These are phyloP conservation scores for Elysia crispata DNA, from an alignment of 2,888 invertebrate genomes.

Conservation along the genomic window DNA sequence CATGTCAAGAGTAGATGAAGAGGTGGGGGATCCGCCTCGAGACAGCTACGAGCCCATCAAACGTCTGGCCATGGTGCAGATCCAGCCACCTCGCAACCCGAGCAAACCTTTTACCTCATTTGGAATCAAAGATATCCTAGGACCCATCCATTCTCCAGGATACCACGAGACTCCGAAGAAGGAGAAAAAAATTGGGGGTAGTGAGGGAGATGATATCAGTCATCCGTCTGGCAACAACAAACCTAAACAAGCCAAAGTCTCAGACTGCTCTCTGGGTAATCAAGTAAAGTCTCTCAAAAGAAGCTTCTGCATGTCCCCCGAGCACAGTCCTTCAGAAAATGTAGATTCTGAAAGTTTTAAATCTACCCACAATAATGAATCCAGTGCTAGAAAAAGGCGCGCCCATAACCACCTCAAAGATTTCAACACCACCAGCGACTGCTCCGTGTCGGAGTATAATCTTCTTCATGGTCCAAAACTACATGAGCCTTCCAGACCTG, in stretches of 20 bases:
- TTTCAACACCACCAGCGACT: not conserved
- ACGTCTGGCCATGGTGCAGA: constrained; percentile 67
- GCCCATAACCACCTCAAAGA: not conserved
- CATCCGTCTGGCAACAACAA: not conserved
- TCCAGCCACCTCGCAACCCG: constrained; percentile 67
- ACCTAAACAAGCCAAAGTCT: not conserved
- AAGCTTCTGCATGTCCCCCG: constrained; percentile 10
- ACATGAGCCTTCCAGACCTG: not conserved
- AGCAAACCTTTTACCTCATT: constrained; percentile 72
- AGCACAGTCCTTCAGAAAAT: not conserved
- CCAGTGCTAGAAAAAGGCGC: not conserved
- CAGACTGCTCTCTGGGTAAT: not conserved
- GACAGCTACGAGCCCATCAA: constrained; percentile 68
- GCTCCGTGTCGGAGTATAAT: not conserved
- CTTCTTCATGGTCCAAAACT: not conserved
- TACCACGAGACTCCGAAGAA: not conserved
- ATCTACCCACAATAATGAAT: not conserved
- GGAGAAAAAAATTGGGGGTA: not conserved
- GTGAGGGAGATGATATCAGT: not conserved
- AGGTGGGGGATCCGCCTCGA: constrained; percentile 49
- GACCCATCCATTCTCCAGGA: constrained; percentile 24
- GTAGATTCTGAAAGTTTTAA: not conserved
- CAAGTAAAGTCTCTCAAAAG: too few relatives aligned
- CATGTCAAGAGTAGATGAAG: constrained; percentile 40
- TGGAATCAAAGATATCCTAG: constrained; percentile 70